Percentiles rank a stretch among this genome's conserved stretches.
Conservation (phyloP, 1,140 invertebrate genomes). For the Halyomorpha halys region DNA sequence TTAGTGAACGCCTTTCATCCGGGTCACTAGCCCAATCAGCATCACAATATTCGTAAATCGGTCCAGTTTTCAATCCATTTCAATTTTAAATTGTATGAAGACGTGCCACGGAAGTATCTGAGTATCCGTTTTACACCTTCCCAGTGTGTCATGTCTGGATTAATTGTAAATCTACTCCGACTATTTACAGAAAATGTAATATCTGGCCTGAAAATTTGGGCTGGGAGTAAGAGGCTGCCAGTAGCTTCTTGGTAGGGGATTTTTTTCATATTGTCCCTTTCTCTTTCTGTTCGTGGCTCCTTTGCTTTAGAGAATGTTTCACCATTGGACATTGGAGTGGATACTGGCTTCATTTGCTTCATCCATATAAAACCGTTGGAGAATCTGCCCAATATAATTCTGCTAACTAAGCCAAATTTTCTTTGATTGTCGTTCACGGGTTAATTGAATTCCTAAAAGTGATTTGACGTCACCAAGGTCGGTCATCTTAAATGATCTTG, state of each 20-base stretch:
- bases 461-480: background rate
- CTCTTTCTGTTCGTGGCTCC: no score
- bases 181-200: background rate
- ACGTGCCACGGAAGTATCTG: background rate
- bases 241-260: no score
- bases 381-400: no score
- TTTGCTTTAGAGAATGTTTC: no score
- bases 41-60: background rate
- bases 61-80: no score
- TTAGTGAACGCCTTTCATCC: background rate
- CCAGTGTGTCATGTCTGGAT: background rate
- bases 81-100: background rate
- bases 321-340: no score
- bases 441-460: background rate
- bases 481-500: background rate
- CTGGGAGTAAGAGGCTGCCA: background rate
- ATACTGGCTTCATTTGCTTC: no score
- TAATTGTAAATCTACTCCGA: background rate
- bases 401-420: no score
- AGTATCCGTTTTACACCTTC: background rate
- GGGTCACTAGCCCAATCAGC: constrained; percentile 1
- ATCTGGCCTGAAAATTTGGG: constrained; percentile 3
- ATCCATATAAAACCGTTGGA: no score
- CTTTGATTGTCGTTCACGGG: background rate
- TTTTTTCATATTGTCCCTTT: no score